Evolutionary conservation across 1,140 invertebrate genomes (phyloP).

Genomic region (Lanistes nyassanus): DNA sequence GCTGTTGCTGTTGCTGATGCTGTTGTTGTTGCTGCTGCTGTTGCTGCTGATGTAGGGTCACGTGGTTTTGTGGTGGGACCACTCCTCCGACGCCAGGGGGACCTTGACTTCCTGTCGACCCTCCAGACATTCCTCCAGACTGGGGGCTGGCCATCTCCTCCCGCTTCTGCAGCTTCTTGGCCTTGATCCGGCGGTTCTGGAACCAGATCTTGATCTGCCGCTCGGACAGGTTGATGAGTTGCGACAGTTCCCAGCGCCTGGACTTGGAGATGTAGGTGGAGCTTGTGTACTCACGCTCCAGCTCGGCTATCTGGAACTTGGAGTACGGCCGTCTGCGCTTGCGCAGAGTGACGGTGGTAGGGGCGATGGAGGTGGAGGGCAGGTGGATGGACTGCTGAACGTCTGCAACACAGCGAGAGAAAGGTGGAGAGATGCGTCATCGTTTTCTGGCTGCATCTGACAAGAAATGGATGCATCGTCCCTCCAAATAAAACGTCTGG

Average conservation of each 20-base stretch:
- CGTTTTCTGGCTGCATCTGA: too few relatives aligned
- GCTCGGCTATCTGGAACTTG: constrained; percentile 91
- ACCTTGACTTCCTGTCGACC: constrained; percentile 9
- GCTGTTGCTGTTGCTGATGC: constrained; percentile 13
- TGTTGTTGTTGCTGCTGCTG: constrained; percentile 23
- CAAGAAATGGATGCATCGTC: too few relatives aligned
- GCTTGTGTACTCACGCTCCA: constrained; percentile 94
- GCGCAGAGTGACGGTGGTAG: constrained; percentile 67
- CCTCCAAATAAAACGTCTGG: too few relatives aligned
- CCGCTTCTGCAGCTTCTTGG: constrained; percentile 75
- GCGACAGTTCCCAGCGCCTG: constrained; percentile 93
- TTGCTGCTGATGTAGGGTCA: constrained; percentile 23
- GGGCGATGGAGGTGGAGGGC: constrained; percentile 58
- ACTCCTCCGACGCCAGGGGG: constrained; percentile 5
- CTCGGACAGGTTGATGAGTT: constrained; percentile 90
- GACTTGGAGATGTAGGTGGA: constrained; percentile 96
- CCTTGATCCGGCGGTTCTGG: constrained; percentile 96
- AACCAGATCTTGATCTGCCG: constrained; percentile 97
- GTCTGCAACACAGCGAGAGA: constrained; percentile 47
- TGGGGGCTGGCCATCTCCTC: constrained; percentile 42
- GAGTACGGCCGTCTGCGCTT: constrained; percentile 93
- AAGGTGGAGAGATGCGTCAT: background rate
- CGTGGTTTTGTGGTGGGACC: constrained; percentile 14
- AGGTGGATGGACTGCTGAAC: constrained; percentile 59
- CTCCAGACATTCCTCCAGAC: constrained; percentile 18